phyloP scores from a whole-genome alignment of 2,888 invertebrate species.

The Acronicta psi region DNA sequence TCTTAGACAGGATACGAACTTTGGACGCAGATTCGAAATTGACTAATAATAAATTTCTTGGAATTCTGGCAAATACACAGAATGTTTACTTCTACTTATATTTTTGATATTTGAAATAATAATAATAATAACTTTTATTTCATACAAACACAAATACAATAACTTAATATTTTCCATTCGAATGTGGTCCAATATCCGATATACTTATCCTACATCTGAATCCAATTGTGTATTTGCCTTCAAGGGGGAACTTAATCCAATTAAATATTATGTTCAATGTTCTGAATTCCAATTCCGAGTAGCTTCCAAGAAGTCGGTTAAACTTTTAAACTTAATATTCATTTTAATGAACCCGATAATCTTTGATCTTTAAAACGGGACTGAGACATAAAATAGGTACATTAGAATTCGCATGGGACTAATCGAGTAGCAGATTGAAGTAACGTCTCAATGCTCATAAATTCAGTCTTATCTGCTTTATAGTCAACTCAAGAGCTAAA shows the following conservation, averaged over 20 bases:
- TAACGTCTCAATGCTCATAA: conserved; percentile 78
- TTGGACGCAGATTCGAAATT: no score
- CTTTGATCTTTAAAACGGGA: conserved; percentile 45
- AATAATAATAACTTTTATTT: no score
- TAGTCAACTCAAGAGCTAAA: conserved; percentile 82
- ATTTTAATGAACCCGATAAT: conserved; percentile 37
- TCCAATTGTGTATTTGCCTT: conserved; percentile 12
- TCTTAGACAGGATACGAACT: no score
- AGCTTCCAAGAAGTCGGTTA: conserved; percentile 21
- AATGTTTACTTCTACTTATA: no score
- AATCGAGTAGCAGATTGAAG: conserved; percentile 62
- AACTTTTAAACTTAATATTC: conserved; percentile 22
- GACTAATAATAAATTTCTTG: no score
- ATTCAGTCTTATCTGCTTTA: conserved; percentile 84
- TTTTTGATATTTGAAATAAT: no score
- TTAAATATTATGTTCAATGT: conserved; percentile 23
- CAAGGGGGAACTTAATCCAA: conserved; percentile 12
- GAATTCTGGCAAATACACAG: no score
- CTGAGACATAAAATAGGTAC: conserved; percentile 42
- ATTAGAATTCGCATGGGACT: conserved; percentile 71
- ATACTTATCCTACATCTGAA: conserved; percentile 4
- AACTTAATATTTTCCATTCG: background rate
- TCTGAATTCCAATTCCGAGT: conserved; percentile 12
- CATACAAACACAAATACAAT: no score
- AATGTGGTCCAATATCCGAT: background rate